Conservation (phyloP, 1,140 invertebrate species). For the Aphelenchoides fujianensis region DNA sequence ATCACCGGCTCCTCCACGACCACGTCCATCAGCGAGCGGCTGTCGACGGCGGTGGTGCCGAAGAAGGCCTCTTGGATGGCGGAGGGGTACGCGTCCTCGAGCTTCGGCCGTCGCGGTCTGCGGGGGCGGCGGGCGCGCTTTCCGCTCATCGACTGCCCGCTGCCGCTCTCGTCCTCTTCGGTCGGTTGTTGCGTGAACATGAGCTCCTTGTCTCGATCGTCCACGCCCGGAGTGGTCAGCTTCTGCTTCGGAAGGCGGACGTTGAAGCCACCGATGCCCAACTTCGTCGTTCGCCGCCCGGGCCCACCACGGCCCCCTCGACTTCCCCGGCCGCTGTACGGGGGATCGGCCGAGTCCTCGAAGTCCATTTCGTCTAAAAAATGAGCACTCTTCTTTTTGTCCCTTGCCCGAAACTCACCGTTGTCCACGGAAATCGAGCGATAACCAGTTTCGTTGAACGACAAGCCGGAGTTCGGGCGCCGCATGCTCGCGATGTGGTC, state of each 20-base stretch:
- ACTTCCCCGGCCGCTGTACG: constrained; percentile 27
- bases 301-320: constrained; percentile 45
- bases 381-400: too few relatives aligned
- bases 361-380: constrained; percentile 38
- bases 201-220: constrained; percentile 25
- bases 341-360: constrained; percentile 17
- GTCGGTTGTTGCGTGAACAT: constrained; percentile 6
- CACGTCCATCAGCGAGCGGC: constrained; percentile 44
- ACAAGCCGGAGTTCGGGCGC: constrained; percentile 11
- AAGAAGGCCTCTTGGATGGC: constrained; percentile 70
- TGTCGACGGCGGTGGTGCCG: constrained; percentile 62
- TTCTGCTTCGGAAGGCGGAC: constrained; percentile 68
- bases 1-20: constrained; percentile 54
- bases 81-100: constrained; percentile 86
- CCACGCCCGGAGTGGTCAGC: constrained; percentile 25
- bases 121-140: constrained; percentile 72
- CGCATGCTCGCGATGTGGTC: constrained; percentile 23
- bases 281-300: constrained; percentile 39
- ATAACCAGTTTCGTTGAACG: constrained; percentile 21
- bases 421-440: constrained; percentile 19
- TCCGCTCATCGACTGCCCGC: constrained; percentile 62
- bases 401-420: too few relatives aligned
- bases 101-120: constrained; percentile 79
- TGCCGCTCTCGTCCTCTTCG: constrained; percentile 37
- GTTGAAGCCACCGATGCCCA: constrained; percentile 85